Conservation (phyloP, 2,113 vertebrate species). For the Eulemur macaco region DNA sequence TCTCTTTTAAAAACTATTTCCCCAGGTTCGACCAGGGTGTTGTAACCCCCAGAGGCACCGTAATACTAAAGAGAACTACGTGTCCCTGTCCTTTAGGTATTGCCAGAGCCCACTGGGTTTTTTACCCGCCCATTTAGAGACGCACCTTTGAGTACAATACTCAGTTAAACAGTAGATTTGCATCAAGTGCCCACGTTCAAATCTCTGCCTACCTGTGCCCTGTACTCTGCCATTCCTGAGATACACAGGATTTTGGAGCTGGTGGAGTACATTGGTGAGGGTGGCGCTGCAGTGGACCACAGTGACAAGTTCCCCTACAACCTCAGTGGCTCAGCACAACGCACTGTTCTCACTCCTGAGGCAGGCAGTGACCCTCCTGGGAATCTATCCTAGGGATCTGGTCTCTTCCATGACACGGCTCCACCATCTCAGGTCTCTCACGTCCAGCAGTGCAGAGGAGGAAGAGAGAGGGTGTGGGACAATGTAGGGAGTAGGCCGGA, state of each 20-base stretch:
- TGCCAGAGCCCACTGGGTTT: background rate
- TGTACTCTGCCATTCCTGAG: background rate
- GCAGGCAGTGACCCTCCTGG: background rate
- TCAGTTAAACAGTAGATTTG: background rate
- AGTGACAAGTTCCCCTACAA: background rate
- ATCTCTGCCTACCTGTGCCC: background rate
- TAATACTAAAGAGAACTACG: background rate
- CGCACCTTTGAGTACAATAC: background rate
- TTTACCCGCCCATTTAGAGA: background rate
- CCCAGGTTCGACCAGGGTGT: background rate
- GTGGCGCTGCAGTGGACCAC: accelerated
- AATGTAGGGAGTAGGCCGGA: background rate
- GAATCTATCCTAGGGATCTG: background rate
- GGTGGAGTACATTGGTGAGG: background rate
- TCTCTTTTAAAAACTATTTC: background rate
- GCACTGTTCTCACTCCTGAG: background rate
- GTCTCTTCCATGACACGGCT: background rate
- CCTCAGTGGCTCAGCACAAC: no score
- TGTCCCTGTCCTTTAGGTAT: background rate
- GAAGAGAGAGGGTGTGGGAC: background rate
- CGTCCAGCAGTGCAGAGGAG: background rate
- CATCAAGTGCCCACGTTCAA: background rate
- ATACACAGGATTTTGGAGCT: background rate
- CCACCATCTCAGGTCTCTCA: background rate
- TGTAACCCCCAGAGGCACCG: background rate